Evolutionary conservation across 2,888 invertebrate species (phyloP), one percentile per base, ranked within the genome.

Genomic region (Alitta virens): DNA sequence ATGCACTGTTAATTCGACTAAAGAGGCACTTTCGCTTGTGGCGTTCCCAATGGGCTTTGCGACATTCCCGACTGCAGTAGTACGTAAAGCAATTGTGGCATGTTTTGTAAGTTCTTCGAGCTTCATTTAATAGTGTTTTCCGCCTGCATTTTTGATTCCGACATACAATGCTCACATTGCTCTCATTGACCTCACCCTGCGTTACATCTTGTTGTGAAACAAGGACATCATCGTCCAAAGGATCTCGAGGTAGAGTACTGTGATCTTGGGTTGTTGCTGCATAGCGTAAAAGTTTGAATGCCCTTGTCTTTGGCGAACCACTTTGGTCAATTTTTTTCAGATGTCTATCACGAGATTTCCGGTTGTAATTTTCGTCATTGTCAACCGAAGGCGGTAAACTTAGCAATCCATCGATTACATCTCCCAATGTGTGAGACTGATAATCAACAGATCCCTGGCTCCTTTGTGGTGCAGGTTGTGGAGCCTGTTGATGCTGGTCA

Each of bases 1-100:
- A 96, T 27, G 94, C 85, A 42, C 91, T 89, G 73, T 93, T 94
- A 53, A 94, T 93, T 56, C 95, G 86, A 23, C 93, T 93, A 82
- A 94, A 93, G 67, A 93, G 85, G 80, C 96, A 96, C 42, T 90
- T 90, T 25, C 55, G 57, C 65, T 94, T 88, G 79, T 97, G 97
- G 74, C 91, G 90, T 78, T 92, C 91, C 95, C 95, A 96, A 80
- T 97, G 94, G 16, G 90, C 88, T 65, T 91, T 86, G 25, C 97
- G 87, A 81, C 96, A 97, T 75, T 91, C 90, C 65, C 92, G 87
- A 65, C 93, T 92, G 84, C 97, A 97, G 84, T 97, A 97, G 76
- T 91, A 88, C 77, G 94, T 92, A 71, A 91, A 90, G 85, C 97
- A 97, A 82, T 96, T 95, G 85, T 94, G 94, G 83, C 94, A 94